Percentiles rank a stretch among this genome's conserved stretches.
These are phyloP conservation scores for Saiga tatarica DNA, from an alignment of 2,113 vertebrate genomes.

Conservation along the genomic window DNA sequence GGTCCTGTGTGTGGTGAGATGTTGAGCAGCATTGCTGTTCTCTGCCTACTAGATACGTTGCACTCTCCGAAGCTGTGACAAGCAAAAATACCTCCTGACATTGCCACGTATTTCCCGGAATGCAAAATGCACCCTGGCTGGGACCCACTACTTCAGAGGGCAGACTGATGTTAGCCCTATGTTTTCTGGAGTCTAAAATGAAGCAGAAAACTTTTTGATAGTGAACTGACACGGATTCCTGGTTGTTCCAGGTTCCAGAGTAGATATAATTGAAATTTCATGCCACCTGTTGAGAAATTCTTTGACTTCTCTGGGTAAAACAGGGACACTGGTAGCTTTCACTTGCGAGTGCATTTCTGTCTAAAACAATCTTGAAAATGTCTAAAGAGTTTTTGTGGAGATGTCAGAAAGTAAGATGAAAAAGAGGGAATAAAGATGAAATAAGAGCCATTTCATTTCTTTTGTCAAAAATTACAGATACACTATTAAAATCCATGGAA, in stretches of 20 bases:
- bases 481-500: not conserved
- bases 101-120: not conserved
- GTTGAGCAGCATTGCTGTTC: not conserved
- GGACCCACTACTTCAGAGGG: not conserved
- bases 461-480: not conserved
- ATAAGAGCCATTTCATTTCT: not conserved
- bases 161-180: not conserved
- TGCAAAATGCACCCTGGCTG: not conserved
- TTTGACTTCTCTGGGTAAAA: not conserved
- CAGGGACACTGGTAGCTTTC: not conserved
- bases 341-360: not conserved
- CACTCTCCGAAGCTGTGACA: not conserved
- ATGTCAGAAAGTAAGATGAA: not conserved
- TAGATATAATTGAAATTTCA: not conserved
- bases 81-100: not conserved
- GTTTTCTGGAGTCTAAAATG: not conserved
- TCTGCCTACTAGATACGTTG: not conserved
- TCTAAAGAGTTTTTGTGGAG: not conserved
- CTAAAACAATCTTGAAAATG: not conserved
- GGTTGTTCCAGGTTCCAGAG: not conserved
- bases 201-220: not conserved
- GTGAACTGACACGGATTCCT: not conserved
- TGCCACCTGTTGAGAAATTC: not conserved
- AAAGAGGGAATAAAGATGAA: not conserved
- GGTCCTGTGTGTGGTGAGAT: not conserved